Percentiles rank a stretch among this genome's conserved stretches.
Evolutionary conservation across 2,113 vertebrate genomes (phyloP).

Genomic region (Poeciliopsis turrubarensis): DNA sequence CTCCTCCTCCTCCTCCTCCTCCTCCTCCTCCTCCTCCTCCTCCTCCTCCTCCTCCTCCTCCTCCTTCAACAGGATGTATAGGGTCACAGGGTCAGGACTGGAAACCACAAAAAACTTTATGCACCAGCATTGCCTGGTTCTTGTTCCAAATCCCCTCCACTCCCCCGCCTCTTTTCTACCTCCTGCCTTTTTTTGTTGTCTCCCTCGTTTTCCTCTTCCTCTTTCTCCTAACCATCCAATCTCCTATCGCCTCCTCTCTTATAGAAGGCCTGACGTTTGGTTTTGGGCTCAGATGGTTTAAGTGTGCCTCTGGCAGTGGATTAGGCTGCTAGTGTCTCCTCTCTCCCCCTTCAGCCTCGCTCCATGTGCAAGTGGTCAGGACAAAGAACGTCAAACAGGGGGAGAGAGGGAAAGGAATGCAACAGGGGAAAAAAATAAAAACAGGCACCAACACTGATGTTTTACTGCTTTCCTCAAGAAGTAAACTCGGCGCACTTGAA

Average conservation of each 20-base stretch:
- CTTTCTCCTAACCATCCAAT: slow-evolving; percentile 56
- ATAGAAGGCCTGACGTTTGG: slow-evolving; percentile 62
- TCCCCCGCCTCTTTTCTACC: slow-evolving; percentile 32
- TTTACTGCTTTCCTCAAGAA: slow-evolving; percentile 66
- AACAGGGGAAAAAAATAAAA: slow-evolving; percentile 2
- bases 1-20: slow-evolving; percentile 31
- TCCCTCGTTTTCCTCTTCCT: slow-evolving; percentile 37
- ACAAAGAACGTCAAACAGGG: slow-evolving; percentile 76
- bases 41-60: slow-evolving; percentile 27
- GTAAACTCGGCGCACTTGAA: slow-evolving; percentile 50
- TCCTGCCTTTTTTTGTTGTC: slow-evolving; percentile 47
- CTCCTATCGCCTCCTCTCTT: slow-evolving; percentile 23
- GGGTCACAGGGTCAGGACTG: slow-evolving; percentile 72
- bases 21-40: slow-evolving; percentile 19
- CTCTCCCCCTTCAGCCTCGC: slow-evolving; percentile 29
- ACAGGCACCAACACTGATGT: slow-evolving; percentile 60
- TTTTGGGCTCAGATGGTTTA: slow-evolving; percentile 76
- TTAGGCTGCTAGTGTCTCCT: slow-evolving; percentile 75
- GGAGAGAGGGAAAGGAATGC: slow-evolving; percentile 62
- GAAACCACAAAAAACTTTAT: slow-evolving; percentile 73
- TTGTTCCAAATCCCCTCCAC: slow-evolving; percentile 56
- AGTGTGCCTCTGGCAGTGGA: slow-evolving; percentile 73
- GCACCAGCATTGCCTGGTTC: slow-evolving; percentile 67
- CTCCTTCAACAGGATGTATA: slow-evolving; percentile 70
- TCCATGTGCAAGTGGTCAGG: slow-evolving; percentile 76